A percentile compares a stretch with the other conserved stretches of the same genome.
Conservation (phyloP, 2,888 invertebrate species). For the Andricus curvator region DNA sequence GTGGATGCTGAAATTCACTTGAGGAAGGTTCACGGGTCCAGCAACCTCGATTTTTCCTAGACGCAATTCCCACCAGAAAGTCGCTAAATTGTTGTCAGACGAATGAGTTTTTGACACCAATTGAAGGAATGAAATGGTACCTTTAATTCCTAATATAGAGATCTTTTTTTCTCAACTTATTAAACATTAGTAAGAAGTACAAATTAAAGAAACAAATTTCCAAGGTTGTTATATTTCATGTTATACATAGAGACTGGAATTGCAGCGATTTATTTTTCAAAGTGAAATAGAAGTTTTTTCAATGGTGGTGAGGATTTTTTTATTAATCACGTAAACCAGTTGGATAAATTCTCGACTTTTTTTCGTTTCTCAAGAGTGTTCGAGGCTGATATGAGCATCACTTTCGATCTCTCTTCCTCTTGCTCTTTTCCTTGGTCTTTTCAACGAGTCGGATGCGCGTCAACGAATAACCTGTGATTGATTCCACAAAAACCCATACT, state of each 20-base stretch:
- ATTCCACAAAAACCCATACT: slow-evolving; percentile 69
- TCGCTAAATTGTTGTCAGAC: slow-evolving; percentile 11
- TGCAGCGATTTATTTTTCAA: neutral
- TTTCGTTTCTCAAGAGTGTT: slow-evolving; percentile 66
- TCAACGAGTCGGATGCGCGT: slow-evolving; percentile 58
- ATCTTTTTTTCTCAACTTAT: neutral
- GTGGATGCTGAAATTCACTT: slow-evolving; percentile 46
- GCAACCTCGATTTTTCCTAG: slow-evolving; percentile 28
- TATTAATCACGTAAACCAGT: slow-evolving; percentile 45
- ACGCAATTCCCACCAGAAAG: slow-evolving; percentile 33
- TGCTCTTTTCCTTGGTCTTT: slow-evolving; percentile 57
- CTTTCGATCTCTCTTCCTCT: slow-evolving; percentile 55
- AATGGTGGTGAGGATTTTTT: slow-evolving; percentile 7
- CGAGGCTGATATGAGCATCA: slow-evolving; percentile 68
- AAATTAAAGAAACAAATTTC: neutral
- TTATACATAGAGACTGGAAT: neutral
- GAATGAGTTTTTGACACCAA: slow-evolving; percentile 1
- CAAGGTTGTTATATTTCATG: neutral
- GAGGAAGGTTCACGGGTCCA: slow-evolving; percentile 20
- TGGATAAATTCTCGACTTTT: slow-evolving; percentile 62
- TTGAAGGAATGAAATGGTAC: neutral
- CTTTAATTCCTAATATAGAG: neutral
- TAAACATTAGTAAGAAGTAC: neutral
- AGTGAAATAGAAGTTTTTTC: slow-evolving; percentile 17
- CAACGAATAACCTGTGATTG: slow-evolving; percentile 74